These are phyloP conservation scores for Thumatha senex DNA, from an alignment of 2,888 invertebrate genomes.

Conservation along the genomic window DNA sequence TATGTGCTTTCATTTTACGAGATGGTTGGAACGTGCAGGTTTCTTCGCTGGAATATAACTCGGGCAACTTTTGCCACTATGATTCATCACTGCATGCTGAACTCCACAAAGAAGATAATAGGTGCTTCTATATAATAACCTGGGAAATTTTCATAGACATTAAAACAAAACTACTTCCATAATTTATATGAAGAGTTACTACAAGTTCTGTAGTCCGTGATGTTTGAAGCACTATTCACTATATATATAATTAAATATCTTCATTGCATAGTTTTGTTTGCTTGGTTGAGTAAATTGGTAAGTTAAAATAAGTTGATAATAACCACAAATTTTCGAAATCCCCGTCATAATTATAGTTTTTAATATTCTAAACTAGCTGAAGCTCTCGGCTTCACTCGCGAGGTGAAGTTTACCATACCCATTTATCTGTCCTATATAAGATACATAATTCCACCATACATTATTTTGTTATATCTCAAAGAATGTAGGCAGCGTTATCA, in stretches of 20 bases:
- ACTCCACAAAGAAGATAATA: neutral
- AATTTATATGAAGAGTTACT: slow-evolving; percentile 6
- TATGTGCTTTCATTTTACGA: neutral
- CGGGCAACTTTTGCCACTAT: neutral
- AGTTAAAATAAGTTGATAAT: no score
- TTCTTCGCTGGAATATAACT: neutral
- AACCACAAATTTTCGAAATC: no score
- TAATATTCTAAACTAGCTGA: no score
- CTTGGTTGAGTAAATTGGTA: neutral
- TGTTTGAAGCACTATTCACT: slow-evolving; percentile 1
- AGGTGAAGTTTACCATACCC: no score
- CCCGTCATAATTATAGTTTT: no score
- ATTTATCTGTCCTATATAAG: no score
- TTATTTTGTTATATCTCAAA: no score
- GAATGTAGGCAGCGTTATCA: no score
- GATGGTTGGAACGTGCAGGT: neutral
- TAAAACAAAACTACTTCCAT: slow-evolving; percentile 5
- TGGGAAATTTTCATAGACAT: slow-evolving; percentile 2
- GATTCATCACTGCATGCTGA: neutral
- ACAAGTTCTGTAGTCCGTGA: neutral
- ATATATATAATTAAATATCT: neutral
- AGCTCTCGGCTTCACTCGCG: no score
- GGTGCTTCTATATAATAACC: neutral
- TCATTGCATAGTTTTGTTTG: neutral
- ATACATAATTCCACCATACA: no score